Evolutionary conservation across 2,113 vertebrate species (phyloP).

Genomic region (Donacobius atricapilla): DNA sequence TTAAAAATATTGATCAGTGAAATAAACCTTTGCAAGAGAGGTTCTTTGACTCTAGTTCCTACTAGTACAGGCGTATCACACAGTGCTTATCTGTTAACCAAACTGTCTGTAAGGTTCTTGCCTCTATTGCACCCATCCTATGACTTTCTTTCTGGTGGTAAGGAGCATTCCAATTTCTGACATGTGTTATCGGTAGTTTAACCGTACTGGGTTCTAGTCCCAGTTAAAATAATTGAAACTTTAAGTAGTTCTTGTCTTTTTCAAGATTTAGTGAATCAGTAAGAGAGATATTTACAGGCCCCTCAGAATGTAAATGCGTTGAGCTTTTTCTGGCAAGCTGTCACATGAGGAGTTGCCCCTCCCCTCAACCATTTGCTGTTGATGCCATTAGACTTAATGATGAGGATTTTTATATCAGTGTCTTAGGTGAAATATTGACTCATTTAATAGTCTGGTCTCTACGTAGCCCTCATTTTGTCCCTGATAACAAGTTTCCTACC

Average conservation of each 20-base stretch:
- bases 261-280: neutral
- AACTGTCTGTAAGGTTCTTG: neutral
- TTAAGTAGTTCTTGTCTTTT: neutral
- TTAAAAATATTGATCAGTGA: neutral
- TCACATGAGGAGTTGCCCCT: neutral
- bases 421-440: neutral
- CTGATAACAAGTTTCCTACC: neutral
- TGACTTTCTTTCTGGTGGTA: neutral
- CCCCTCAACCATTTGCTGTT: neutral
- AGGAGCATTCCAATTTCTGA: neutral
- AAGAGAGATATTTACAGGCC: neutral
- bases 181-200: neutral
- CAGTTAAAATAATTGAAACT: neutral
- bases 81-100: neutral
- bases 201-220: neutral
- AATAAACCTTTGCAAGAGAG: neutral
- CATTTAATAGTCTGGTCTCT: neutral
- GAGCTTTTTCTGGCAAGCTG: neutral
- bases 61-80: neutral
- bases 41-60: neutral
- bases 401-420: neutral
- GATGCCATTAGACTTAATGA: neutral
- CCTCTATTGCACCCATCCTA: neutral
- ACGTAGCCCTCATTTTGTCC: neutral
- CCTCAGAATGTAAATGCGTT: neutral